Percentiles rank a stretch among this genome's conserved stretches.
Evolutionary conservation across 2,113 vertebrate genomes (phyloP).

Genomic region (Gobius niger): DNA sequence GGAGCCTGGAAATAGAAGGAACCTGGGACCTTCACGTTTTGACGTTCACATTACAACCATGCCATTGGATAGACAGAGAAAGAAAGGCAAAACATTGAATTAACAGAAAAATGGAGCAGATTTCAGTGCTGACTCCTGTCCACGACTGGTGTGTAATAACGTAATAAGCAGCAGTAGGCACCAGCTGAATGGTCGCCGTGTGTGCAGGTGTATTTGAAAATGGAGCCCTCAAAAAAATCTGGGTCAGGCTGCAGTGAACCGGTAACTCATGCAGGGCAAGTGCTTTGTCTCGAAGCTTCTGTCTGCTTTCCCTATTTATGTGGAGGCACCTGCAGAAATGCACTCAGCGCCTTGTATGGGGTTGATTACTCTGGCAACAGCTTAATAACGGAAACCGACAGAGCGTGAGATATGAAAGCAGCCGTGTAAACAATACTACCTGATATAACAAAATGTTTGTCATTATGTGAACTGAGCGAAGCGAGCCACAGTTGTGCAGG

Average conservation of each 20-base stretch:
- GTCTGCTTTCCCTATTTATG: not conserved
- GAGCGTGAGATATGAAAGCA: slow-evolving; percentile 42
- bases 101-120: not conserved
- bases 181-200: not conserved
- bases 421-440: slow-evolving; percentile 41
- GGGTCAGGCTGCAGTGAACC: slow-evolving; percentile 38
- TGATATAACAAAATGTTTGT: slow-evolving; percentile 23
- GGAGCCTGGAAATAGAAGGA: too few species aligned
- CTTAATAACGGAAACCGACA: slow-evolving; percentile 34
- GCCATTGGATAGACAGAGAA: too few species aligned
- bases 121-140: not conserved
- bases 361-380: slow-evolving; percentile 30
- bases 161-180: not conserved
- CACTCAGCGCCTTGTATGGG: slow-evolving; percentile 1
- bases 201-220: slow-evolving; percentile 3
- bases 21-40: too few species aligned
- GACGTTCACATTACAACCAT: too few species aligned
- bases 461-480: not conserved
- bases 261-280: slow-evolving; percentile 31
- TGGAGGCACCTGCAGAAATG: slow-evolving; percentile 1
- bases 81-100: too few species aligned
- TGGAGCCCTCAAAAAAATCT: slow-evolving; percentile 25
- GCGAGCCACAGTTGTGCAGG: not conserved
- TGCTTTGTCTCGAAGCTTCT: slow-evolving; percentile 12
- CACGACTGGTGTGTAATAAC: not conserved